Evolutionary conservation across 2,113 vertebrate genomes (phyloP), one percentile per base, ranked within the genome.

Genomic region (Castor canadensis): DNA sequence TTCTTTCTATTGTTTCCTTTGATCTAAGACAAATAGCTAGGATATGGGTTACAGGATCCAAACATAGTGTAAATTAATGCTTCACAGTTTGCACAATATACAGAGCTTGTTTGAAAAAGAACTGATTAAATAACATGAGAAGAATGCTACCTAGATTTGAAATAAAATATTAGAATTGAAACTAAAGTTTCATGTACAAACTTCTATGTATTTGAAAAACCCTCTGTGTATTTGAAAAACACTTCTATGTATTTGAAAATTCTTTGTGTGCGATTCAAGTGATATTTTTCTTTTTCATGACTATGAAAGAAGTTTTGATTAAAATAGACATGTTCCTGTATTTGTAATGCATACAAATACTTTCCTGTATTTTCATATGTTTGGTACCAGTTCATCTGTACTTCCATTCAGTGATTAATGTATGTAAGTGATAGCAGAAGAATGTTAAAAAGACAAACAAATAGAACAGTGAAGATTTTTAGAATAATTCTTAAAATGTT

Each of bases 91-190:
- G 3, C 17, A 32, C 3, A 35, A 0, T 91, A 38, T 66, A 43
- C 15, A 88, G 56, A 71, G 56, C 83, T 91, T 81, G 28, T 87
- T 91, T 81, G 28, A 86, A 60, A 81, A 89, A 54, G 5, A 95
- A 17, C 90, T 75, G 4, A 43, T 47, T 82, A 80, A 75, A 56
- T 87, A n/a, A 38, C 83, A 22, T 93, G 2, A 45, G 69, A 92
- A 96, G 32, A 73, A 24, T 64, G 0, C 80, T 87, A 82, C 15
- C 4, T 26, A 32, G 2, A 76, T 30, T 67, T 73, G 9, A 67
- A 86, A 60, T 49, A 69, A 82, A 93, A 77, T 64, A 69, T n/a
- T 66, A 73, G 5, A 83, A 84, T 60, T 38, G 6, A 32, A 83
- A 64, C 10, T 77, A 56, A 93, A 73, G 1, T 32, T 94, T 88